These are phyloP conservation scores for Brachyhypopomus gauderio DNA, from an alignment of 2,113 vertebrate species.

Conservation along the genomic window DNA sequence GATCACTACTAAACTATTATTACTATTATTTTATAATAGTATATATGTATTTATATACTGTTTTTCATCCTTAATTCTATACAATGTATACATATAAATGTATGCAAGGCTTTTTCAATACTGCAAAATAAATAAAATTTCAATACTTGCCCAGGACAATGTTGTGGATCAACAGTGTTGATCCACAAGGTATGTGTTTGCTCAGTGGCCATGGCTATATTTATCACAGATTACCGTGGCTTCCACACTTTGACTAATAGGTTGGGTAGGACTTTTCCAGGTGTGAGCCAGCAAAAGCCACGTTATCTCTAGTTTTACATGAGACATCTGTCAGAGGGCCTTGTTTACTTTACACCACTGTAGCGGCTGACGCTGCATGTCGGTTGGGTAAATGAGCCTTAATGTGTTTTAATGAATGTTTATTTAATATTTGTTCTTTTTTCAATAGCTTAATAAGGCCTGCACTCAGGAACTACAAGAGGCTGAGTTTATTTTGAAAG, in stretches of 20 bases:
- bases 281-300: conserved; percentile 67
- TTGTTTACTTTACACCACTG: conserved; percentile 65
- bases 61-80: too few relatives aligned
- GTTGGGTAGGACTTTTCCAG: conserved; percentile 50
- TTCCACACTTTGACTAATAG: conserved; percentile 54
- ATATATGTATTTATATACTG: too few relatives aligned
- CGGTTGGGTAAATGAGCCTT: conserved; percentile 66
- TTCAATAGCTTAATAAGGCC: too few relatives aligned
- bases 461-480: too few relatives aligned
- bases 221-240: conserved; percentile 36
- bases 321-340: conserved; percentile 62
- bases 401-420: conserved; percentile 52
- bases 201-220: conserved; percentile 43
- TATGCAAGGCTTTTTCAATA: neutral
- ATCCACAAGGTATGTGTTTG: conserved; percentile 39
- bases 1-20: too few relatives aligned
- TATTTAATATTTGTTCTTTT: neutral
- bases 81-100: too few relatives aligned
- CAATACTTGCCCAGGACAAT: neutral
- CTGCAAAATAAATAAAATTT: neutral
- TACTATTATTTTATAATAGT: too few relatives aligned
- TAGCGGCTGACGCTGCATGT: conserved; percentile 52
- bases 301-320: conserved; percentile 71
- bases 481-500: too few relatives aligned
- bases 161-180: neutral